Conservation (phyloP, 1,140 invertebrate genomes). For the Euwallacea fornicatus region DNA sequence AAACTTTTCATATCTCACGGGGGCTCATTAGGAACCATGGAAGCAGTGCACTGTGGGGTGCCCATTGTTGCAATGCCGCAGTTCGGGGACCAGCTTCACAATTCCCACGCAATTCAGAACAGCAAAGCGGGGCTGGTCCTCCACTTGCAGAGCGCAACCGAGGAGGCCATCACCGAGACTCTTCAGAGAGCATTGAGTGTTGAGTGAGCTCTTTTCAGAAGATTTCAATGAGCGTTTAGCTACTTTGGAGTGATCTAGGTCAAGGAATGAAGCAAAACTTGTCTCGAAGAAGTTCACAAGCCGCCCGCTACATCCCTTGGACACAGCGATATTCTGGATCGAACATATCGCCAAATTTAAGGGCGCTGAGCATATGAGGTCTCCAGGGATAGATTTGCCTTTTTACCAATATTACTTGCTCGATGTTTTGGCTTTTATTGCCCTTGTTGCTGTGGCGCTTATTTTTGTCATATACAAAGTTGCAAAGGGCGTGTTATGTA, state of each 20-base stretch:
- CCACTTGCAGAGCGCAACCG: conserved; percentile 60
- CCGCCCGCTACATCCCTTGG: conserved; percentile 58
- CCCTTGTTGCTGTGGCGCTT: neutral
- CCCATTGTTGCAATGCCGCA: conserved; percentile 74
- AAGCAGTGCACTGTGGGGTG: conserved; percentile 72
- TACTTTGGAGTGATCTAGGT: too few relatives aligned
- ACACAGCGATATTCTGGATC: conserved; percentile 64
- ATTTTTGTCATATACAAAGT: neutral
- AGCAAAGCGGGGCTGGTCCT: conserved; percentile 63
- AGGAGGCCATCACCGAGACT: conserved; percentile 58
- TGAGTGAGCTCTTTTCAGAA: conserved; percentile 56
- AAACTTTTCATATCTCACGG: conserved; percentile 73
- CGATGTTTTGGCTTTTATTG: conserved; percentile 54
- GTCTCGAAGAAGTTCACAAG: conserved; percentile 61
- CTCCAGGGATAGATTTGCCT: conserved; percentile 59
- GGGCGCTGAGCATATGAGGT: conserved; percentile 60
- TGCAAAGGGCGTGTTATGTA: neutral
- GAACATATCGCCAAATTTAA: conserved; percentile 64
- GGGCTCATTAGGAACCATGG: conserved; percentile 72
- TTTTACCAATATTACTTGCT: conserved; percentile 65
- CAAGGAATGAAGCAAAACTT: conserved; percentile 43
- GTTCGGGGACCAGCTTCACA: conserved; percentile 67
- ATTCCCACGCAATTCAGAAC: conserved; percentile 60
- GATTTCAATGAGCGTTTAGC: too few relatives aligned
- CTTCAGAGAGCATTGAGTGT: conserved; percentile 61